These are phyloP conservation scores for Amblyornis subalaris DNA, from an alignment of 2,113 vertebrate species.

Conservation along the genomic window DNA sequence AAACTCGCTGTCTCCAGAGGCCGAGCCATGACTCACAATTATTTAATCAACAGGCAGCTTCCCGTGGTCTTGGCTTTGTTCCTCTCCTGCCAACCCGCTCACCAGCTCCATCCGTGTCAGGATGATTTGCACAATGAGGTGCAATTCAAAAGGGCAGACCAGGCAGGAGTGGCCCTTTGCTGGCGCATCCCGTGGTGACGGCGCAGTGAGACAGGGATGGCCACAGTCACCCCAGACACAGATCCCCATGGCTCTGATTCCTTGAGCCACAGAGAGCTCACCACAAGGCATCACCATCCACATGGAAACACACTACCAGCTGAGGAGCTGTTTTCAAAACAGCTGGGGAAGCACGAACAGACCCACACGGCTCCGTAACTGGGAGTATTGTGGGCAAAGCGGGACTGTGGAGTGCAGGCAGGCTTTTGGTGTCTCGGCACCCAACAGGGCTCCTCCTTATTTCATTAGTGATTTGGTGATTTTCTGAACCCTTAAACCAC, in stretches of 20 bases:
- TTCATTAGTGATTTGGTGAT: background rate
- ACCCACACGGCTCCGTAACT: rapidly evolving
- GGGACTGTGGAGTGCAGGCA: background rate
- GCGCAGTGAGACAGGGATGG: background rate
- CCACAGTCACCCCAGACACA: rapidly evolving
- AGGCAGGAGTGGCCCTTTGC: background rate
- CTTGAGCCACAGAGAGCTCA: background rate
- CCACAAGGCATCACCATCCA: background rate
- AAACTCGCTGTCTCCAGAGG: background rate
- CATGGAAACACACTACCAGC: rapidly evolving
- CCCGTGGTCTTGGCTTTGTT: background rate
- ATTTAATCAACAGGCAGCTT: background rate
- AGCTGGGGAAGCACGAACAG: rapidly evolving
- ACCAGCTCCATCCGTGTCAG: background rate
- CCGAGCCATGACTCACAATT: background rate
- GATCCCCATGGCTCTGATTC: rapidly evolving
- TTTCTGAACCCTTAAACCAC: background rate
- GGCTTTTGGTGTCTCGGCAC: background rate
- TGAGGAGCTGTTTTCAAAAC: background rate
- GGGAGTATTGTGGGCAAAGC: background rate
- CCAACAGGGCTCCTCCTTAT: background rate
- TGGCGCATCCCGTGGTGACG: rapidly evolving
- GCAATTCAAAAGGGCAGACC: background rate
- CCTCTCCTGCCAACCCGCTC: background rate
- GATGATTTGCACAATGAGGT: background rate